A percentile compares a stretch with the other conserved stretches of the same genome.
Conservation (phyloP, 2,113 vertebrate genomes). For the Psilopsiagon aurifrons region DNA sequence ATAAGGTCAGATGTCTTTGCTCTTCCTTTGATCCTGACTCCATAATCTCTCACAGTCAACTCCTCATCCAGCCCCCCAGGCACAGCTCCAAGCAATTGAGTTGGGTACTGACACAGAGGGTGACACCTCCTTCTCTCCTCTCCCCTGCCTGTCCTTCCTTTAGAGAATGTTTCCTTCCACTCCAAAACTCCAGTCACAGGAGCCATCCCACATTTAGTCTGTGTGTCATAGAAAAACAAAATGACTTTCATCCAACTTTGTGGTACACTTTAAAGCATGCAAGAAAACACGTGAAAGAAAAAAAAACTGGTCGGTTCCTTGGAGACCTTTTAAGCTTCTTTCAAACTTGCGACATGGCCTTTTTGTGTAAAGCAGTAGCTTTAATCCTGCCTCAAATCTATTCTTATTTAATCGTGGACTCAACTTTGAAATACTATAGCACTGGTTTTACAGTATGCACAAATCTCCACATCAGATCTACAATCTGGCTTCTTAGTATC, state of each 20-base stretch:
- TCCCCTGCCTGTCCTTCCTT: background rate
- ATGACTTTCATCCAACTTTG: background rate
- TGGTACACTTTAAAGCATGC: background rate
- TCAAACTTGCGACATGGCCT: background rate
- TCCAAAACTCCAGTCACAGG: background rate
- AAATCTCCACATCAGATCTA: background rate
- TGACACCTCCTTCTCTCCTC: background rate
- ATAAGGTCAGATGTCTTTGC: background rate
- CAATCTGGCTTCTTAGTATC: background rate
- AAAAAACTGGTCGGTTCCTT: background rate
- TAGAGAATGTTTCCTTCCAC: background rate
- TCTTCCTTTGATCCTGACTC: background rate
- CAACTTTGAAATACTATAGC: background rate
- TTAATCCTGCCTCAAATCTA: background rate
- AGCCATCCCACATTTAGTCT: background rate
- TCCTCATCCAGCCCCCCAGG: background rate
- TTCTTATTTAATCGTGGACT: background rate
- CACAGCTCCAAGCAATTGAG: background rate
- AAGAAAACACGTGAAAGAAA: fast-evolving
- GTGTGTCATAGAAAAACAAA: background rate
- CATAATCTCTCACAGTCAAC: background rate
- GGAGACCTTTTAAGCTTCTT: background rate
- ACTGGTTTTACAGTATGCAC: background rate
- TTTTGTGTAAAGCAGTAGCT: background rate
- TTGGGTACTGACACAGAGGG: background rate